Conservation (phyloP, 30 jellyfish, hydroid and myxozoan species). For the Catostylus mosaicus region DNA sequence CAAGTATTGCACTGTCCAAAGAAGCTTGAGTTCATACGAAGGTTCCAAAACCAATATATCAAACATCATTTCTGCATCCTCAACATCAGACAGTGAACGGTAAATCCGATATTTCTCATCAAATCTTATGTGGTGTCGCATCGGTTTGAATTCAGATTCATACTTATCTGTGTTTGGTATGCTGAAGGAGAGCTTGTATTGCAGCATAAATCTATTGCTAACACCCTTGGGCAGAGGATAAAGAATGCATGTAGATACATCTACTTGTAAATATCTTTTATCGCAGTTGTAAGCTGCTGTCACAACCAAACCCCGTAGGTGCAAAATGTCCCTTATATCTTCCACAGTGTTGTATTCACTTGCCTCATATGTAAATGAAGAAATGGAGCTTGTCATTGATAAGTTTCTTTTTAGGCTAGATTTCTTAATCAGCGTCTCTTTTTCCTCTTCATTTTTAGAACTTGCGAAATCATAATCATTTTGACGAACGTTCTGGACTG, state of each 20-base stretch:
- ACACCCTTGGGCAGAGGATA: constrained; percentile 13
- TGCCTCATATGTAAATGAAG: background rate
- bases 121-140: constrained; percentile 16
- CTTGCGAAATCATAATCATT: background rate
- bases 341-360: background rate
- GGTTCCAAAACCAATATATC: constrained; percentile 1
- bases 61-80: constrained; percentile 6
- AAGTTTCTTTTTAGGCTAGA: background rate
- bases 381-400: background rate
- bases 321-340: background rate
- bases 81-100: background rate
- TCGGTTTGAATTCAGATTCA: constrained; percentile 30
- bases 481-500: no score
- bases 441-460: background rate
- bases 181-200: constrained; percentile 10
- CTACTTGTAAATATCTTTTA: constrained; percentile 7
- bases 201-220: background rate
- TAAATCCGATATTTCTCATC: constrained; percentile 39
- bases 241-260: background rate
- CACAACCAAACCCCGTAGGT: constrained; percentile 4
- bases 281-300: constrained; percentile 4
- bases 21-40: background rate
- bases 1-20: background rate
- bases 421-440: background rate
- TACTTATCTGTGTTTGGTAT: background rate